A percentile compares a stretch with the other conserved stretches of the same genome.
Conservation (phyloP, 2,888 invertebrate genomes). For the Lottia gigantea region DNA sequence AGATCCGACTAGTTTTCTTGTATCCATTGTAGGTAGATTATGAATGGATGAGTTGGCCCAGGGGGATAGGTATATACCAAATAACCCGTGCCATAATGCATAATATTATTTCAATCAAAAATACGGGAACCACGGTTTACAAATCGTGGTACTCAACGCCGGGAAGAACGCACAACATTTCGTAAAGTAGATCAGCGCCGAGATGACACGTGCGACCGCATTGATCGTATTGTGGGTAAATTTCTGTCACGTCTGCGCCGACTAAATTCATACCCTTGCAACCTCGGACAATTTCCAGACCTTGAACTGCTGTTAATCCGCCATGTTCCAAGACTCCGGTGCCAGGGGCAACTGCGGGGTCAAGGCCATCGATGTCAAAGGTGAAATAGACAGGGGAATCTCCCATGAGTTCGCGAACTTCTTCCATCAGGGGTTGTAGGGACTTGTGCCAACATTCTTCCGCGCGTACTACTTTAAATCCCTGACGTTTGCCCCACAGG, state of each 20-base stretch:
- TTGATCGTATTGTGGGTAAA: conserved; percentile 65
- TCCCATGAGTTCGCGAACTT: conserved; percentile 61
- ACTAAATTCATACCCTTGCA: conserved; percentile 63
- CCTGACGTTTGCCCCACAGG: conserved; percentile 58
- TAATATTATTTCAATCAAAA: too few relatives aligned
- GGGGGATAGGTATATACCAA: too few relatives aligned
- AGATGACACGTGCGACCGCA: conserved; percentile 63
- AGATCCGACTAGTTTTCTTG: too few relatives aligned
- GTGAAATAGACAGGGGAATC: conserved; percentile 64
- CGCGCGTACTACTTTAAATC: conserved; percentile 62
- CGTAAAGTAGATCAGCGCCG: conserved; percentile 65
- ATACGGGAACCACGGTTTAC: not conserved
- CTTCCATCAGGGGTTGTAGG: conserved; percentile 61
- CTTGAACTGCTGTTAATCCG: conserved; percentile 65
- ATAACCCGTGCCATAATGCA: too few relatives aligned
- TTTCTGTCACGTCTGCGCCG: conserved; percentile 64
- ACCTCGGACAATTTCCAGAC: conserved; percentile 64
- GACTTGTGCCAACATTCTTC: conserved; percentile 66
- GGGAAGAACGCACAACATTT: conserved; percentile 66
- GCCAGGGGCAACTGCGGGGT: conserved; percentile 66
- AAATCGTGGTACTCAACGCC: conserved; percentile 49
- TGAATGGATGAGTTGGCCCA: too few relatives aligned
- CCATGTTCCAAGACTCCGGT: conserved; percentile 67
- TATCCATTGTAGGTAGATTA: too few relatives aligned
- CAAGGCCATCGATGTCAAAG: conserved; percentile 67